phyloP scores from a whole-genome alignment of 2,888 invertebrate genomes.

The Dioctria rufipes region DNA sequence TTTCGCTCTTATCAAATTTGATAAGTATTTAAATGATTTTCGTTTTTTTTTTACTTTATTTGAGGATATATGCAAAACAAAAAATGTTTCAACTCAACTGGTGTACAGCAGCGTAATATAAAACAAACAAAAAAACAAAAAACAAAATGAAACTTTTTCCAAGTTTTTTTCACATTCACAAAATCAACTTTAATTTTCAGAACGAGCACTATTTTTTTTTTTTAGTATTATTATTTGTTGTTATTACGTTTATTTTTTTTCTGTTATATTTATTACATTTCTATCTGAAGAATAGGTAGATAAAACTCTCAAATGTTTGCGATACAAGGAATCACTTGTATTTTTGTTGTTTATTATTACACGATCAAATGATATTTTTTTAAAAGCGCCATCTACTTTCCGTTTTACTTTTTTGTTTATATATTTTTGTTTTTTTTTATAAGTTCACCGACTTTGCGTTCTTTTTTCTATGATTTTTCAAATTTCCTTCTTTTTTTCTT shows the following conservation, averaged over 20 bases:
- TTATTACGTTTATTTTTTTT: background rate
- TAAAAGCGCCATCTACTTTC: constrained; percentile 51
- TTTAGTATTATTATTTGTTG: constrained; percentile 5
- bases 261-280: background rate
- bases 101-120: background rate
- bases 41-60: background rate
- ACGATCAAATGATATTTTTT: constrained; percentile 23
- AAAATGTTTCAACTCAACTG: background rate
- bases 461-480: background rate
- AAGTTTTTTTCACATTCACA: background rate
- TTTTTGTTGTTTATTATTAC: background rate
- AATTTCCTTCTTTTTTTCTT: background rate
- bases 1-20: background rate
- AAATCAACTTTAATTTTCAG: constrained; percentile 16
- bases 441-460: background rate
- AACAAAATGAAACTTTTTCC: background rate
- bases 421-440: too few relatives aligned
- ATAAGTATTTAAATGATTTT: background rate
- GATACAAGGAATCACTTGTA: constrained; percentile 6
- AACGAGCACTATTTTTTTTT: constrained; percentile 7
- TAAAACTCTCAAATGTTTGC: background rate
- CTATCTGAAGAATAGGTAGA: background rate
- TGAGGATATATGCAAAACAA: background rate
- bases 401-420: too few relatives aligned
- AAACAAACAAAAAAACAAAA: background rate